phyloP scores from a whole-genome alignment of 1,140 invertebrate species.

The Pogonomyrmex californicus region DNA sequence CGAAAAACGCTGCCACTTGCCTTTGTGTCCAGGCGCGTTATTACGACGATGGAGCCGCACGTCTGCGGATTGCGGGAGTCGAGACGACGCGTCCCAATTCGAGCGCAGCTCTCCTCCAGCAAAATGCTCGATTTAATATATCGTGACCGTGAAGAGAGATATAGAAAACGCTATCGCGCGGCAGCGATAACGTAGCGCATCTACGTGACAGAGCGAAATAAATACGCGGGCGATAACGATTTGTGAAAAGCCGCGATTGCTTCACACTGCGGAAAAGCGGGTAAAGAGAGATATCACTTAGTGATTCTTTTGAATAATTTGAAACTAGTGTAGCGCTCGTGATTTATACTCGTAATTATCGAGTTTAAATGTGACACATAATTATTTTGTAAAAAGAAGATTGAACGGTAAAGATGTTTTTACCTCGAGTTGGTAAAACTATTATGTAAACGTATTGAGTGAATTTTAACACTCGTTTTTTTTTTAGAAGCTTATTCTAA shows the following conservation, averaged over 20 bases:
- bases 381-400: too few species aligned
- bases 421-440: too few species aligned
- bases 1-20: constrained; percentile 35
- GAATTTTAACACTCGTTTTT: background rate
- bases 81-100: constrained; percentile 42
- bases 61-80: constrained; percentile 43
- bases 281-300: background rate
- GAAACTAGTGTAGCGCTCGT: too few species aligned
- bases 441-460: too few species aligned
- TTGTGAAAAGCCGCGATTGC: background rate
- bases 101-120: background rate
- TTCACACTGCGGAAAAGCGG: background rate
- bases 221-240: constrained; percentile 33
- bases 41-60: constrained; percentile 59
- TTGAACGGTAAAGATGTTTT: too few species aligned
- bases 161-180: constrained; percentile 44
- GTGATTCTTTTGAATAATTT: too few species aligned
- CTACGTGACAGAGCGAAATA: constrained; percentile 26
- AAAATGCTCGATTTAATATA: constrained; percentile 53
- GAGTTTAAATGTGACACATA: too few species aligned
- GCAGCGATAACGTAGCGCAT: background rate
- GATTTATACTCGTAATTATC: too few species aligned
- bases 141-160: constrained; percentile 35
- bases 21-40: constrained; percentile 63
- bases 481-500: background rate